Evolutionary conservation across 2,797 vertebrate genomes (phyloP).

Genomic region (Xiphorhynchus erythropygius): DNA sequence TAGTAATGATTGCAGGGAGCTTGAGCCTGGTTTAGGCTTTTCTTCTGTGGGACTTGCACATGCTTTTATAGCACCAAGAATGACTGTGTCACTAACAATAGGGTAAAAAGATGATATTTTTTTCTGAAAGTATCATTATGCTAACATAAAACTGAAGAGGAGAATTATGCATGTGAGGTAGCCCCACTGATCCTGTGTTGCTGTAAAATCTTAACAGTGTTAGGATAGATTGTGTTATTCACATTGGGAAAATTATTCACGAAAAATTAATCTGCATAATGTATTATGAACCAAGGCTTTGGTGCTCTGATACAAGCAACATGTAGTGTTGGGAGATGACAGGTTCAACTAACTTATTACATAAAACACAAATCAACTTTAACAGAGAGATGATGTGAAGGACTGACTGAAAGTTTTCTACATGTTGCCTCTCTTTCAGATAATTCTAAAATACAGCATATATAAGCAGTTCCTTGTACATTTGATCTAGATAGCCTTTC

Average conservation of each 20-base stretch:
- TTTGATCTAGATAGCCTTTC: background rate
- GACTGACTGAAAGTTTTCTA: background rate
- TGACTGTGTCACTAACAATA: background rate
- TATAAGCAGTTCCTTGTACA: background rate
- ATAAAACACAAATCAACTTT: background rate
- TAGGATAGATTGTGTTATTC: background rate
- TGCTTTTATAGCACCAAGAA: background rate
- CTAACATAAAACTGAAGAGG: background rate
- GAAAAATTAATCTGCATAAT: background rate
- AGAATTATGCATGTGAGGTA: background rate
- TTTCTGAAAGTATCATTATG: background rate
- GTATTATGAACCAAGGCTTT: background rate
- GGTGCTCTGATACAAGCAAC: background rate
- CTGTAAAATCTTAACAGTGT: background rate
- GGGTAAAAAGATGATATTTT: background rate
- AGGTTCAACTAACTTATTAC: background rate
- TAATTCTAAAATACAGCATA: background rate
- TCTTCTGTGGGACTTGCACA: background rate
- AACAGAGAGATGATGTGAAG: background rate
- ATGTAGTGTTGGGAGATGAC: background rate
- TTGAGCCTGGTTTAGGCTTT: rapidly evolving
- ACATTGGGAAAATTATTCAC: background rate
- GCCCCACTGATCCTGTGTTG: background rate
- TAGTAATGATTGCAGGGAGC: background rate
- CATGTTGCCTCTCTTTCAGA: background rate